A percentile compares a stretch with the other conserved stretches of the same genome.
Evolutionary conservation across 2,888 invertebrate genomes (phyloP).

Genomic region (Boloria euphrosyne): DNA sequence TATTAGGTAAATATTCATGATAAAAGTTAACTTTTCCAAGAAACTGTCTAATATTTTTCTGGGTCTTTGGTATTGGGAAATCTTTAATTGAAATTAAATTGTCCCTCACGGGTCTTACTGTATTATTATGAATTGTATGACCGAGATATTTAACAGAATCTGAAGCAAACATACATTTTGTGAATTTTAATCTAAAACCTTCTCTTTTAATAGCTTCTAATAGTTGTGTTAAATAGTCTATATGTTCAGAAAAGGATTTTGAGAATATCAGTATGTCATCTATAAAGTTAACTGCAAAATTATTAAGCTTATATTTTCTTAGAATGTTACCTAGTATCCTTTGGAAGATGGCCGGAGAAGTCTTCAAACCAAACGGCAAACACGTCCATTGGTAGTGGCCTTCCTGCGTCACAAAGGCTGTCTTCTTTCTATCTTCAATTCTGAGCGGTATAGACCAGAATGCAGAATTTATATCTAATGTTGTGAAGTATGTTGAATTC

Average conservation of each 20-base stretch:
- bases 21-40: neutral
- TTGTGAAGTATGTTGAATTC: slow-evolving; percentile 50
- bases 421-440: neutral
- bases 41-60: neutral
- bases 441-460: slow-evolving; percentile 44
- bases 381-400: neutral
- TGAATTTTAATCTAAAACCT: neutral
- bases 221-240: slow-evolving; percentile 25
- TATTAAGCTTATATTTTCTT: no score
- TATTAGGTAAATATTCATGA: neutral
- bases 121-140: slow-evolving; percentile 39
- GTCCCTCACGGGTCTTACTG: slow-evolving; percentile 34
- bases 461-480: slow-evolving; percentile 54
- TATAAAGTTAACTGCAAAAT: no score
- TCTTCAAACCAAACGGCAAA: no score
- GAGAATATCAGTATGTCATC: no score
- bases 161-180: neutral
- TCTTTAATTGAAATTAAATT: slow-evolving; percentile 41
- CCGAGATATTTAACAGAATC: slow-evolving; percentile 37
- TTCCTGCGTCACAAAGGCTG: neutral
- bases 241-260: slow-evolving; percentile 30
- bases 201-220: slow-evolving; percentile 29
- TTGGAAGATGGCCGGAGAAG: no score
- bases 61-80: slow-evolving; percentile 25
- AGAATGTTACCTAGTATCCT: no score